phyloP scores from a whole-genome alignment of 1,140 invertebrate genomes.

The Teleogryllus occipitalis region DNA sequence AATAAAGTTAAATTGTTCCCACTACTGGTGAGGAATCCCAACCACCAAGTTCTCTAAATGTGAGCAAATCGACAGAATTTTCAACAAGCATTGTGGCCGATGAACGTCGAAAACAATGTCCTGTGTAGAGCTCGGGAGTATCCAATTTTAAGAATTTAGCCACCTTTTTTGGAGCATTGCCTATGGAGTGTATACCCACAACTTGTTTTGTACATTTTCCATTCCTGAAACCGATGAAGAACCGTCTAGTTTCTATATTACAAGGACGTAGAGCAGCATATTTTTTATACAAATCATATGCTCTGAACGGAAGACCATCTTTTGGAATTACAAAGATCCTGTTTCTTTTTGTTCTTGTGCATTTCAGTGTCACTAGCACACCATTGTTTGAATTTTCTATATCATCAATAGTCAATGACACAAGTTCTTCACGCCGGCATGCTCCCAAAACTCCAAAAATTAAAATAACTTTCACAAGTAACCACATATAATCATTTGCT shows the following conservation, averaged over 20 bases:
- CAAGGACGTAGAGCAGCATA: neutral
- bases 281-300: neutral
- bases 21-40: conserved; percentile 24
- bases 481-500: too few relatives aligned
- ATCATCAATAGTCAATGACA: too few relatives aligned
- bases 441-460: too few relatives aligned
- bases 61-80: neutral
- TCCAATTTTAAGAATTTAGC: neutral
- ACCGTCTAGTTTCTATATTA: neutral
- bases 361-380: too few relatives aligned
- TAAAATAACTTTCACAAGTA: too few relatives aligned
- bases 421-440: too few relatives aligned
- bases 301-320: too few relatives aligned
- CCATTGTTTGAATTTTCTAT: too few relatives aligned
- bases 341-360: too few relatives aligned
- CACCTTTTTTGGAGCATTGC: neutral
- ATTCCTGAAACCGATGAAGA: neutral
- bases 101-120: conserved; percentile 8
- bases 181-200: neutral
- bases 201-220: neutral
- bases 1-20: conserved; percentile 9
- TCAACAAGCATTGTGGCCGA: neutral
- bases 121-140: neutral
- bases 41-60: conserved; percentile 9
- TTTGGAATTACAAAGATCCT: too few relatives aligned